Base-by-base conservation (phyloP, 37 sponge, comb jelly and placozoan species). In the Eunapius fragilis region DNA sequence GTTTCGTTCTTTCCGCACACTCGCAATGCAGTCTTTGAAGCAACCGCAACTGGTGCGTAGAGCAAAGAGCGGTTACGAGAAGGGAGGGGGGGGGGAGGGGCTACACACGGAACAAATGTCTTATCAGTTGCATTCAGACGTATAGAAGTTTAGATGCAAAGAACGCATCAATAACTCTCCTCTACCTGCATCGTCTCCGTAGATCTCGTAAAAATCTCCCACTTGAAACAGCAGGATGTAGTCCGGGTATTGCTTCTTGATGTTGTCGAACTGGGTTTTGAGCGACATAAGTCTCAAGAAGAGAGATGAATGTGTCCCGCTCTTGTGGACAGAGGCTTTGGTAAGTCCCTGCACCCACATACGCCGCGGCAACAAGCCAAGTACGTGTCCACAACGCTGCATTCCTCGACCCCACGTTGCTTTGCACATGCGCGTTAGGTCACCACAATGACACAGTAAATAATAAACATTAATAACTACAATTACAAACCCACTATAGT, bases 191-290 rank as follows among this genome's bases (percentile, higher is more conserved):
- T 96, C 96, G 2, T 91, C 76, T 37, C 77, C 95, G 77, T 90
- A 94, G 2, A 96, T 31, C 71, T 96, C 96, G 67, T 96, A 96
- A 71, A 93, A 93, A 32, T 96, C 96, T 38, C 96, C 96, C 30
- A 96, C 92, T 94, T 96, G 96, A 72, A 96, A 96, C 48, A 96
- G 82, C n/a, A 96, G 69, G 26, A 96, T 49, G 47, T 89, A 91
- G 10, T 88, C 89, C 27, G 80, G 47, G 36, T 88, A 91, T 74
- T 93, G 91, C 6, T 80, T 48, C 78, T 96, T 96, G 67, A 96
- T 80, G 22, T 45, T 36, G 27, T 68, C 38, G 82, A 84, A 96
- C 75, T 96, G 96, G n/a, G 76, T 26, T 68, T 91, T 84, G 47
- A 93, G 83, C 0, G 9, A 7, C 25, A 84, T 37, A 17, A 86